Conservation (phyloP, 2,888 invertebrate genomes). For the Philonicus albiceps region DNA sequence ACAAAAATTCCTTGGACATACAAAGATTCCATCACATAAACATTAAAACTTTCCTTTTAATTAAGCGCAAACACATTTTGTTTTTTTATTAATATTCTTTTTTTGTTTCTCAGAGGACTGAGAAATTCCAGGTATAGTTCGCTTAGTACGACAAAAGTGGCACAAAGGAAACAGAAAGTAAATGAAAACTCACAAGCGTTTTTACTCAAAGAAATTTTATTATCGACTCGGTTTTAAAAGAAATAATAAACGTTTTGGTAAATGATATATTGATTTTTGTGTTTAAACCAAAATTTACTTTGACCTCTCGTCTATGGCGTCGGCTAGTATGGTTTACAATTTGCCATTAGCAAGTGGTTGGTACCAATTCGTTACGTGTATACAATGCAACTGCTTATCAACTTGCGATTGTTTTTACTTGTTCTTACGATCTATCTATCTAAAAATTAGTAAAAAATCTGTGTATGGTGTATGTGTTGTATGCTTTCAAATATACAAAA, state of each 20-base stretch:
- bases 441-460: slow-evolving; percentile 13
- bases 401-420: slow-evolving; percentile 28
- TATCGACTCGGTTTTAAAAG: slow-evolving; percentile 45
- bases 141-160: background rate
- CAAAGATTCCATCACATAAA: slow-evolving; percentile 38
- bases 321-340: background rate
- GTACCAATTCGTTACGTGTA: slow-evolving; percentile 27
- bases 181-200: slow-evolving; percentile 62
- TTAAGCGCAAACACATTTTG: background rate
- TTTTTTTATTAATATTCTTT: background rate
- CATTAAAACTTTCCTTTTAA: background rate
- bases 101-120: background rate
- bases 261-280: slow-evolving; percentile 8
- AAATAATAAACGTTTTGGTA: background rate
- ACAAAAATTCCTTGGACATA: background rate
- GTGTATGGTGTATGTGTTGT: background rate
- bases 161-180: slow-evolving; percentile 43
- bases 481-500: background rate
- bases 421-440: slow-evolving; percentile 22
- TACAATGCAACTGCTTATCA: slow-evolving; percentile 20
- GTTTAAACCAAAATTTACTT: slow-evolving; percentile 5
- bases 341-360: background rate
- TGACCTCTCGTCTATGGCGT: background rate
- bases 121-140: background rate
- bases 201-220: slow-evolving; percentile 63